These are phyloP conservation scores for Mola mola DNA, from an alignment of 2,113 vertebrate genomes.

Conservation along the genomic window DNA sequence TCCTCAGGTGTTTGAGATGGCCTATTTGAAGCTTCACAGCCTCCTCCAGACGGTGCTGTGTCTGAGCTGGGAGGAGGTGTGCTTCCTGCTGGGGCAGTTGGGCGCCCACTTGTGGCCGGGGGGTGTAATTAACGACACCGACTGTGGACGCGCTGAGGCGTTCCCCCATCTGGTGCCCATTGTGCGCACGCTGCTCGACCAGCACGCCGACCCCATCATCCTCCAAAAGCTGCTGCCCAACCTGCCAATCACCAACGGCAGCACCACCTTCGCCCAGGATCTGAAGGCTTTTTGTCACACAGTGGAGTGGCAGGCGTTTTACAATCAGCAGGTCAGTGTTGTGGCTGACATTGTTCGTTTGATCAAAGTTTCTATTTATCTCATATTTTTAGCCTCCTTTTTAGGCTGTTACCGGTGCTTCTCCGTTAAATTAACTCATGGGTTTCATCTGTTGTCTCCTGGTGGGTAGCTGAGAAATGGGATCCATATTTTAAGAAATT, in stretches of 20 bases:
- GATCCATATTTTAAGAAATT: constrained; percentile 18
- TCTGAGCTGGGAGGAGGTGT: constrained; percentile 88
- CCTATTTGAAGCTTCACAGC: constrained; percentile 93
- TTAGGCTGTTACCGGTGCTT: too few species aligned
- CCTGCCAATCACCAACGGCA: constrained; percentile 93
- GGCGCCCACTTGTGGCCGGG: constrained; percentile 84
- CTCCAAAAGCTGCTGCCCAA: constrained; percentile 89
- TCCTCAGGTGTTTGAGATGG: constrained; percentile 89
- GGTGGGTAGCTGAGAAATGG: constrained; percentile 11
- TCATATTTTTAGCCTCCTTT: constrained; percentile 23
- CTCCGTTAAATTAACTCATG: too few species aligned
- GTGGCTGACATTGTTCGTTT: neutral
- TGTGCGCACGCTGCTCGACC: constrained; percentile 90
- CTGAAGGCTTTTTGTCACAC: constrained; percentile 90
- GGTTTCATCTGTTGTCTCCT: neutral
- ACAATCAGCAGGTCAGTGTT: constrained; percentile 87
- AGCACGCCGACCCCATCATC: constrained; percentile 84
- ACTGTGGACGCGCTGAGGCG: constrained; percentile 65
- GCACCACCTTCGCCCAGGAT: constrained; percentile 92
- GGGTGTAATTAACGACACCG: constrained; percentile 18
- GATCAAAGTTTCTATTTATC: constrained; percentile 14
- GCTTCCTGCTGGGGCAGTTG: constrained; percentile 92
- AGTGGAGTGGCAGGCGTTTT: constrained; percentile 90
- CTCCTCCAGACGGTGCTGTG: constrained; percentile 89
- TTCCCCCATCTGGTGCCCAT: constrained; percentile 91